A percentile compares a stretch with the other conserved stretches of the same genome.
These are phyloP conservation scores for Ptiloglossa arizonensis DNA, from an alignment of 1,140 invertebrate species.

Conservation along the genomic window DNA sequence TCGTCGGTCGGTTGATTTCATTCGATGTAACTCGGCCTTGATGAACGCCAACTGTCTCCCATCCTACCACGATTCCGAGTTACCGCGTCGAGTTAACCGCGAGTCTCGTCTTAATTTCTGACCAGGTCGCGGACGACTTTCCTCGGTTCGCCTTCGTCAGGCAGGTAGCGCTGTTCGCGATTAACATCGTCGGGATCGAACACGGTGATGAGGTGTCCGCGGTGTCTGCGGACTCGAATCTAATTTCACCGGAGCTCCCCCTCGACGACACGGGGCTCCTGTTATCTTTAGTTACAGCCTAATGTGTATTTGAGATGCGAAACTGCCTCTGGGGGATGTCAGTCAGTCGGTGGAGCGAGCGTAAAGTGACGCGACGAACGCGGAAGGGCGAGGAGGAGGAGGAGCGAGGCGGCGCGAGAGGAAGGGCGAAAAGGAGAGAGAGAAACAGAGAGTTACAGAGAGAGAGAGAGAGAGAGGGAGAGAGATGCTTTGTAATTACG, in stretches of 20 bases:
- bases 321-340: slow-evolving; percentile 81
- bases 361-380: slow-evolving; percentile 72
- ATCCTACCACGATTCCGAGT: no score
- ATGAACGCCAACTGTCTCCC: no score
- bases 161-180: slow-evolving; percentile 21
- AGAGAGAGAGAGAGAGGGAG: no score
- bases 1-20: no score
- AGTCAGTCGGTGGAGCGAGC: slow-evolving; percentile 74
- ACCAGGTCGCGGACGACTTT: background rate
- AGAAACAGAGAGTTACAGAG: no score
- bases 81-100: no score
- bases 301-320: slow-evolving; percentile 77
- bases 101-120: no score
- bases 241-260: slow-evolving; percentile 61
- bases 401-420: slow-evolving; percentile 58
- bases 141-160: background rate
- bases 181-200: slow-evolving; percentile 55
- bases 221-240: slow-evolving; percentile 53
- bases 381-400: slow-evolving; percentile 61
- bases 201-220: slow-evolving; percentile 51
- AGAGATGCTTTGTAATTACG: slow-evolving; percentile 81
- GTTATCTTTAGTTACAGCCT: slow-evolving; percentile 79
- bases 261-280: slow-evolving; percentile 75
- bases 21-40: no score
- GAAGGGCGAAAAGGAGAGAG: no score